Evolutionary conservation across 2,797 vertebrate species (phyloP), one percentile per base, ranked within the genome.

Genomic region (Columba guinea): DNA sequence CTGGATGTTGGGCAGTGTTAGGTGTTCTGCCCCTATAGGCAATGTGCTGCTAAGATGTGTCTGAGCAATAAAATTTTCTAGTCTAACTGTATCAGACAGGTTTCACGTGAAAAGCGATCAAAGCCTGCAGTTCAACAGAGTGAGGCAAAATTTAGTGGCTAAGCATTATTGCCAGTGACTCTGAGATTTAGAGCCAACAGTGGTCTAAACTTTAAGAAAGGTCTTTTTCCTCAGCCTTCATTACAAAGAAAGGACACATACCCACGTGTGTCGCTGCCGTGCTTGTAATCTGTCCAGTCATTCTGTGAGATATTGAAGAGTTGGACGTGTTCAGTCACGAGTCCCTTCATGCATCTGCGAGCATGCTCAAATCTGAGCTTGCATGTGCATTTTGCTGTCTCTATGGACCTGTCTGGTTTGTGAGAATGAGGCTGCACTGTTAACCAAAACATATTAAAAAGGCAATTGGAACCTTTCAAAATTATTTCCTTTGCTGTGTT

Each of bases 221-320:
- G 5, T 22, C 28, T 77, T 80, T 88, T 27, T 26, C 24, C 20
- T 67, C 56, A 52, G 0, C 3, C 5, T 78, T 73, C 32, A 64
- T 7, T 37, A 19, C 26, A n/a, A 56, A 81, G 27, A 44, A 39
- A 34, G 23, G 32, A 16, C 16, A 27, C 7, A 13, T 8, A 48
- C 12, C 23, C 37, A 23, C 9, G 28, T 12, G 20, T 3, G 2
- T 20, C 39, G 15, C 39, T 68, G 21, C 35, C 18, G 13, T 15
- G 6, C 15, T 58, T 51, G 67, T 65, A 79, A 21, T 28, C 27
- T 60, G 23, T 65, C 14, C 18, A 23, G 20, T 23, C 15, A 23
- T 32, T 17, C 46, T 2, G 1, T 52, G 44, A 58, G 34, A 8
- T 59, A 34, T 7, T 0, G 2, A 53, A 35, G 5, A 5, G 19